A percentile compares a stretch with the other conserved stretches of the same genome.
These are phyloP conservation scores for Ursus arctos DNA, from an alignment of 2,113 vertebrate genomes.

Conservation along the genomic window DNA sequence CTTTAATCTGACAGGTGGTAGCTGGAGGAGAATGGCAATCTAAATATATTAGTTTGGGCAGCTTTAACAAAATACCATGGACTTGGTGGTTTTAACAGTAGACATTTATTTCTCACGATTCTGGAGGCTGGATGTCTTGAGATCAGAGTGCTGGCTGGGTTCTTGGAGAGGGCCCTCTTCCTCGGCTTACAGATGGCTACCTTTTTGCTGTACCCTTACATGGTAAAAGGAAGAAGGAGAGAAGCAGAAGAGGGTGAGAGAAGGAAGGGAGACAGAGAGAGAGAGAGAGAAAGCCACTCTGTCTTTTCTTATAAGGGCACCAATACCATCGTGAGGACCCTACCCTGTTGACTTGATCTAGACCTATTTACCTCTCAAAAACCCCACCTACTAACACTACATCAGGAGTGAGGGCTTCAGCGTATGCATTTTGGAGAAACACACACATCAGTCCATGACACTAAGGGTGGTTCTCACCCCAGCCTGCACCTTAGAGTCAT, in stretches of 20 bases:
- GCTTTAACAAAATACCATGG: neutral
- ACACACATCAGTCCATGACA: neutral
- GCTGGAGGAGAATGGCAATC: neutral
- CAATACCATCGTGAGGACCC: neutral
- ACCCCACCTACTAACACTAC: neutral
- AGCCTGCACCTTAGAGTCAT: neutral
- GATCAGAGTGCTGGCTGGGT: neutral
- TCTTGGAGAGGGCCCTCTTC: neutral
- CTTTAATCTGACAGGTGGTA: neutral
- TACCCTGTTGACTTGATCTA: neutral
- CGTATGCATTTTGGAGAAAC: neutral
- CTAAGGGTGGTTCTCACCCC: neutral
- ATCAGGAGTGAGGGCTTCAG: neutral
- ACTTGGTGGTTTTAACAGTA: neutral
- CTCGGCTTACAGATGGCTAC: neutral
- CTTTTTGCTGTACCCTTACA: neutral
- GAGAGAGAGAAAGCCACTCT: neutral
- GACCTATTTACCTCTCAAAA: neutral
- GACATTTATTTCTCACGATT: neutral
- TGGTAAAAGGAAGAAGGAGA: rapidly evolving
- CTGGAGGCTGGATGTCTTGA: neutral
- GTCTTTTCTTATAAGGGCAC: neutral
- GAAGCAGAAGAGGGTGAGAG: neutral
- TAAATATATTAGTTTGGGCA: neutral
- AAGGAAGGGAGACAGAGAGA: neutral